Evolutionary conservation across 1,140 invertebrate species (phyloP).

Genomic region (Zaprionus gabonicus): DNA sequence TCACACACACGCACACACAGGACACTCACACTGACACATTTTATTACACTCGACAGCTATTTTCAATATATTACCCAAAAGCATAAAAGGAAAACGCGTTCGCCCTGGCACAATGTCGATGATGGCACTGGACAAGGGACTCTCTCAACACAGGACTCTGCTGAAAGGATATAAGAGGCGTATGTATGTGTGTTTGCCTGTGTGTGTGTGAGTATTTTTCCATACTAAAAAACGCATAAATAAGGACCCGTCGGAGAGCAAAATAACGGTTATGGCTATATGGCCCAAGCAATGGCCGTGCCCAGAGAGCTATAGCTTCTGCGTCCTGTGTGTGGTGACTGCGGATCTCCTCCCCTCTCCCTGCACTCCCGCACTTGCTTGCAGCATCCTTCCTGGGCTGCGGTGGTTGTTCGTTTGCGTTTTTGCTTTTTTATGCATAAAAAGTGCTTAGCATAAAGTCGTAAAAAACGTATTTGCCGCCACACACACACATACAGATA

Average conservation of each 20-base stretch:
- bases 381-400: conserved; percentile 26
- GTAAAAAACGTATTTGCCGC: conserved; percentile 82
- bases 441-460: conserved; percentile 83
- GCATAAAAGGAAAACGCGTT: conserved; percentile 73
- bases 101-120: conserved; percentile 17
- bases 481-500: conserved; percentile 33
- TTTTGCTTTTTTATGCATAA: conserved; percentile 70
- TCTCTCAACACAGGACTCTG: conserved; percentile 26
- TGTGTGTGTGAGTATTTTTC: conserved; percentile 50
- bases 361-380: background rate
- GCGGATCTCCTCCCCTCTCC: conserved; percentile 27
- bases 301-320: conserved; percentile 10
- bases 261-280: conserved; percentile 72
- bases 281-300: conserved; percentile 33
- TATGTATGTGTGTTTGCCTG: background rate
- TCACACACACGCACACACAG: conserved; percentile 14
- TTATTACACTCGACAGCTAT: conserved; percentile 81
- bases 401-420: conserved; percentile 62
- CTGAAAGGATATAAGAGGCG: conserved; percentile 65
- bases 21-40: conserved; percentile 52
- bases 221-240: conserved; percentile 83
- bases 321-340: conserved; percentile 30
- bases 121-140: conserved; percentile 17
- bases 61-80: conserved; percentile 78
- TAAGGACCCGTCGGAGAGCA: conserved; percentile 67